A percentile compares a stretch with the other conserved stretches of the same genome.
phyloP scores from a whole-genome alignment of 2,797 vertebrate genomes.

The Paratrypauchen microcephalus region DNA sequence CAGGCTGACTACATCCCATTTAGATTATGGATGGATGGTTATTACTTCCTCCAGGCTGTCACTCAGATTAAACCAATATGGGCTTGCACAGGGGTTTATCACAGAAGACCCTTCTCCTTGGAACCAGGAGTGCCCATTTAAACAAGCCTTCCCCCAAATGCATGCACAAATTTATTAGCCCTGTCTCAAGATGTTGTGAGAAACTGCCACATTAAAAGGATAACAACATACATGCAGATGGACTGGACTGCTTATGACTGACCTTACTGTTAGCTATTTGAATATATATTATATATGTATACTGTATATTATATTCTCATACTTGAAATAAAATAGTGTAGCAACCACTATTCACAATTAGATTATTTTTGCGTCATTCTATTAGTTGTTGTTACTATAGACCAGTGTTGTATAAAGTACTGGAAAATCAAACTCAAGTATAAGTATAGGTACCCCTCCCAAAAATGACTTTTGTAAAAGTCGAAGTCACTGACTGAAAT shows the following conservation, averaged over 20 bases:
- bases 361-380: not conserved
- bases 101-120: conserved; percentile 55
- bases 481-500: no score
- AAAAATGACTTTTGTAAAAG: no score
- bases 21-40: conserved; percentile 77
- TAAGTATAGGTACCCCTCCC: no score
- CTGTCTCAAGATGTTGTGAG: conserved; percentile 17
- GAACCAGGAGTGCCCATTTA: conserved; percentile 52
- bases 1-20: conserved; percentile 63
- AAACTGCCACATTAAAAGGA: conserved; percentile 23
- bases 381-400: not conserved
- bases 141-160: conserved; percentile 58
- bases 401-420: no score
- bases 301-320: not conserved
- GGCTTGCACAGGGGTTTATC: conserved; percentile 65
- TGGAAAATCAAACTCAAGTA: no score
- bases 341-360: no score
- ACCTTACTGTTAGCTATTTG: not conserved
- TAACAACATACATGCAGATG: conserved; percentile 13
- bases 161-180: conserved; percentile 47
- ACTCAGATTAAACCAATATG: conserved; percentile 75
- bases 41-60: conserved; percentile 74
- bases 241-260: not conserved
- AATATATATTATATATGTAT: not conserved
- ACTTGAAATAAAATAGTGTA: not conserved